Evolutionary conservation across 2,113 vertebrate species (phyloP).

Genomic region (Eira barbara): DNA sequence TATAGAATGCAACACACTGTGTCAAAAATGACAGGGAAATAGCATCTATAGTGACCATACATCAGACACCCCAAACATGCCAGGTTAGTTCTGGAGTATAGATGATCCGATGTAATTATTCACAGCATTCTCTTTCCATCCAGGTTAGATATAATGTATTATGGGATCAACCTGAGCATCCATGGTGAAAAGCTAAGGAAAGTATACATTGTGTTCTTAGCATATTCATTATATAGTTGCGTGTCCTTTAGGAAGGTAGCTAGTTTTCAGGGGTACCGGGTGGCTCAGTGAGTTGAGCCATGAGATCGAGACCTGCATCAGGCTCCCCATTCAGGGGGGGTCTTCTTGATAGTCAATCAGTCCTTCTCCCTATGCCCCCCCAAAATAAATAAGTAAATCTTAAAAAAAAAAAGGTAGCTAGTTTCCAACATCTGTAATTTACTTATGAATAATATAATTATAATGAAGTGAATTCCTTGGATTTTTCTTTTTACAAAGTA

Average conservation of each 20-base stretch:
- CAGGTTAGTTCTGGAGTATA: no score
- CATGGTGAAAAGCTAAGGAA: not conserved
- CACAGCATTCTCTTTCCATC: not conserved
- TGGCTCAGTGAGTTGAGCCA: not conserved
- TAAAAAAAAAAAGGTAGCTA: not conserved
- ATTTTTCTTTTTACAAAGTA: not conserved
- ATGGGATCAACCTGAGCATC: not conserved
- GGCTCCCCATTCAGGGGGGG: not conserved
- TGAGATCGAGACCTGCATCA: not conserved
- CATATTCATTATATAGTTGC: not conserved
- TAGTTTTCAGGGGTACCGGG: not conserved
- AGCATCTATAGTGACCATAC: not conserved
- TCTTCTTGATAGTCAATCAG: not conserved
- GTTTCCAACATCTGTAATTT: not conserved
- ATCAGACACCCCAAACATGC: fast-evolving
- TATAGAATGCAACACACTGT: not conserved
- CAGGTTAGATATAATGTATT: not conserved
- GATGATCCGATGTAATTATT: not conserved
- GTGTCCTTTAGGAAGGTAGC: not conserved
- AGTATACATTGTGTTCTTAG: not conserved
- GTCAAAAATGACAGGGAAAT: not conserved
- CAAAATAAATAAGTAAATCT: not conserved
- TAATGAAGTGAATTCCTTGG: not conserved
- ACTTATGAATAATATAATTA: not conserved
- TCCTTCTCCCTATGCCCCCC: not conserved